A percentile compares a stretch with the other conserved stretches of the same genome.
phyloP scores from a whole-genome alignment of 2,113 vertebrate species.

The Salminus brasiliensis region DNA sequence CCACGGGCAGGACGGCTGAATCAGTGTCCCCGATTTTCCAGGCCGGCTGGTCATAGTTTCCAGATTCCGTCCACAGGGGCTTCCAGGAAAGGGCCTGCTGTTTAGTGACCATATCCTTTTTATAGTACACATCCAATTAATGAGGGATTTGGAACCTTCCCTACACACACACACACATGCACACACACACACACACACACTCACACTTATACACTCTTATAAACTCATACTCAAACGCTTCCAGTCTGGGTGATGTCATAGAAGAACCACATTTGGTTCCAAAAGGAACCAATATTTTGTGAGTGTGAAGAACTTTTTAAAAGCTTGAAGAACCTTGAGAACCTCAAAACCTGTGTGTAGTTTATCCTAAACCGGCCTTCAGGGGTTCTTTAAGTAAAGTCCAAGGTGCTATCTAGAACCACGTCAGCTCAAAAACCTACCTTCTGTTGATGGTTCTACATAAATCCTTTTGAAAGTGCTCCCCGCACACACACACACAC shows the following conservation, averaged over 20 bases:
- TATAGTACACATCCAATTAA: constrained; percentile 60
- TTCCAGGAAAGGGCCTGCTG: constrained; percentile 54
- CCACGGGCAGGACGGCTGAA: constrained; percentile 49
- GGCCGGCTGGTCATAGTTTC: constrained; percentile 66
- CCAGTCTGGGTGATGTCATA: too few relatives aligned
- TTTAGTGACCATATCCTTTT: constrained; percentile 59
- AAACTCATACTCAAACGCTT: neutral
- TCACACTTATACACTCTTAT: neutral
- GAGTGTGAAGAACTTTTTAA: too few relatives aligned
- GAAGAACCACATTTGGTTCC: too few relatives aligned
- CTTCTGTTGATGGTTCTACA: too few relatives aligned
- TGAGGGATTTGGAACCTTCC: constrained; percentile 51
- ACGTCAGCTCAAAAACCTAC: too few relatives aligned
- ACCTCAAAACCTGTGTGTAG: too few relatives aligned
- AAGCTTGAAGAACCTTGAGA: too few relatives aligned
- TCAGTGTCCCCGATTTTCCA: constrained; percentile 53
- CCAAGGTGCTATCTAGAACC: too few relatives aligned
- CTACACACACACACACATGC: neutral
- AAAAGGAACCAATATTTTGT: too few relatives aligned
- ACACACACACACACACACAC: constrained; percentile 1
- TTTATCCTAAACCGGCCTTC: too few relatives aligned
- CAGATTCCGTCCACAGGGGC: constrained; percentile 41
- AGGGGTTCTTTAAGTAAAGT: too few relatives aligned
- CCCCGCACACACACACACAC: neutral
- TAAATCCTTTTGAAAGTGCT: too few relatives aligned